Percentiles rank a stretch among this genome's conserved stretches.
Conservation (phyloP, 2,113 vertebrate species). For the Fregetta grallaria region DNA sequence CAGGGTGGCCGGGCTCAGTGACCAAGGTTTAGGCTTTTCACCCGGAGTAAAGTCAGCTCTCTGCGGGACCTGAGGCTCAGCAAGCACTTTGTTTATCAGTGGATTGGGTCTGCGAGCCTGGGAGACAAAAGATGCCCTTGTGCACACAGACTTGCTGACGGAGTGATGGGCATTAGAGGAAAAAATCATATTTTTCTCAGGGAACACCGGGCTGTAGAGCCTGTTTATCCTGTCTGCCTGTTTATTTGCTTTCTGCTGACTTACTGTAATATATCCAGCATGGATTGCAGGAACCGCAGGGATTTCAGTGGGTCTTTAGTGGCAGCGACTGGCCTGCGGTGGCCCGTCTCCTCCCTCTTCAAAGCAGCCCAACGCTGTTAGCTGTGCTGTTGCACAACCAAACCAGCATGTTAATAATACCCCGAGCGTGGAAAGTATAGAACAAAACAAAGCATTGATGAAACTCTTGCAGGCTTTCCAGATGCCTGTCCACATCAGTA, state of each 20-base stretch:
- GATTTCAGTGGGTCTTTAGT: not conserved
- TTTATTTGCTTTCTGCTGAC: slow-evolving; percentile 31
- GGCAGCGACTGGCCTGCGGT: not conserved
- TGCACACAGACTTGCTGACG: not conserved
- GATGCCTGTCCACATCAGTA: not conserved
- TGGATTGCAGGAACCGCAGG: not conserved
- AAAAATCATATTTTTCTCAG: not conserved
- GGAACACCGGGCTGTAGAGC: not conserved
- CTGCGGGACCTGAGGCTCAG: not conserved
- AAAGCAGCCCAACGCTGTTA: not conserved
- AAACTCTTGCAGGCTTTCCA: not conserved
- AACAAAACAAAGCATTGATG: slow-evolving; percentile 3
- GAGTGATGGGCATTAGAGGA: not conserved
- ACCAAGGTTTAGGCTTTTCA: not conserved
- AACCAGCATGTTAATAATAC: not conserved
- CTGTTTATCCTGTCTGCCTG: slow-evolving; percentile 18
- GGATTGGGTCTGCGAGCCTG: not conserved
- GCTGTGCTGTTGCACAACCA: not conserved
- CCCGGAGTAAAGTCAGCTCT: rapidly evolving
- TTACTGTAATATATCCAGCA: not conserved
- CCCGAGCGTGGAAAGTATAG: not conserved
- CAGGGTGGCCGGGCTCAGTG: not conserved
- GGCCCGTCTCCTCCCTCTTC: not conserved
- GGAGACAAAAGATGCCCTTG: not conserved
- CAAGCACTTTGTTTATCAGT: not conserved